phyloP scores from a whole-genome alignment of 1,140 invertebrate species.

The Drosophila auraria region DNA sequence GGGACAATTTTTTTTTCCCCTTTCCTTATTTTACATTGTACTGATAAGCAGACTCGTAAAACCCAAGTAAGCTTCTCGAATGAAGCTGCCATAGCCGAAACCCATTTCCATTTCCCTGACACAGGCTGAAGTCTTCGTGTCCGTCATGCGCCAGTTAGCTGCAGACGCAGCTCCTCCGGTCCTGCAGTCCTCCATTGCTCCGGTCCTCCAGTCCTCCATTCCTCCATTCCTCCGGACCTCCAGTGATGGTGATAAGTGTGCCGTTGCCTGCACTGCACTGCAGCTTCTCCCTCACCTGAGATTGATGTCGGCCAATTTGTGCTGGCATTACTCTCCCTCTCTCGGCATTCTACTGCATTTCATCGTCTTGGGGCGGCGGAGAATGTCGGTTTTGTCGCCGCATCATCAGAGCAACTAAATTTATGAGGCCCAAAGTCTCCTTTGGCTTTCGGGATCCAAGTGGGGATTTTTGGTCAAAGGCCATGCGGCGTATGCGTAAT shows the following conservation, averaged over 20 bases:
- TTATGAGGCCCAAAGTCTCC: slow-evolving; percentile 47
- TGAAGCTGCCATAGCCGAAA: slow-evolving; percentile 5
- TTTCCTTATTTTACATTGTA: slow-evolving; percentile 28
- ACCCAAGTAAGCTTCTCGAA: slow-evolving; percentile 25
- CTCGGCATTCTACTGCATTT: slow-evolving; percentile 69
- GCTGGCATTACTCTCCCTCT: slow-evolving; percentile 65
- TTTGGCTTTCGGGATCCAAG: slow-evolving; percentile 21
- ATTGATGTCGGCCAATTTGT: slow-evolving; percentile 79
- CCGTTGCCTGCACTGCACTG: slow-evolving; percentile 65
- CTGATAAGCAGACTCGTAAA: slow-evolving; percentile 41
- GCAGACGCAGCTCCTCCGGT: slow-evolving; percentile 34
- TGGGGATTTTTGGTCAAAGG: slow-evolving; percentile 33
- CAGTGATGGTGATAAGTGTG: slow-evolving; percentile 56
- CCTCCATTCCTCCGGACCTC: background rate
- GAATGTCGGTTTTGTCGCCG: slow-evolving; percentile 45
- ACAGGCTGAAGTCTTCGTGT: slow-evolving; percentile 11
- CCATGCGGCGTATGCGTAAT: slow-evolving; percentile 57
- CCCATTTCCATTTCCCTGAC: slow-evolving; percentile 13
- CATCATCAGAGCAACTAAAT: slow-evolving; percentile 65
- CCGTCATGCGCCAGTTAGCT: slow-evolving; percentile 58
- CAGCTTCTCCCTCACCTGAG: slow-evolving; percentile 57
- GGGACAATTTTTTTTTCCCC: too few species aligned
- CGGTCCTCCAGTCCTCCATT: background rate
- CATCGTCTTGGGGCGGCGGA: slow-evolving; percentile 54
- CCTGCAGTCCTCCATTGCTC: background rate